phyloP scores from a whole-genome alignment of 2,888 invertebrate species.

The Torymus aiolomorphi region DNA sequence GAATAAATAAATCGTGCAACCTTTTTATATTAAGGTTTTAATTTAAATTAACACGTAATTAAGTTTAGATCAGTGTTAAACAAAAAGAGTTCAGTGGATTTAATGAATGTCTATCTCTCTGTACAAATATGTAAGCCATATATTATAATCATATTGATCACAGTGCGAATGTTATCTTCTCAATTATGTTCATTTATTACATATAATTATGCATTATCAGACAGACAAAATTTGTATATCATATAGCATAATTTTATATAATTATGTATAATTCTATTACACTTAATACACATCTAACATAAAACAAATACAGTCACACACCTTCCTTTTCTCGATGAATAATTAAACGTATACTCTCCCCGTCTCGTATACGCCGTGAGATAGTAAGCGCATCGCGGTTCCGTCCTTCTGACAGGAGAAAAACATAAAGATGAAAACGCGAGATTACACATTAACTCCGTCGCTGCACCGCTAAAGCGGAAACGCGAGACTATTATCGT shows the following conservation, averaged over 20 bases:
- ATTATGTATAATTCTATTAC: constrained; percentile 15
- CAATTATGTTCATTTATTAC: constrained; percentile 42
- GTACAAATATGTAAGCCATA: constrained; percentile 48
- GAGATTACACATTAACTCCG: not conserved
- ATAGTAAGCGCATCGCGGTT: constrained; percentile 19
- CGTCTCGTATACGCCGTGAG: not conserved
- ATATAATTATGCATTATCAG: constrained; percentile 27
- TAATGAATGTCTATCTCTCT: constrained; percentile 43
- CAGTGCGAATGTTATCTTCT: constrained; percentile 35
- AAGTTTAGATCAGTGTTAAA: constrained; percentile 36
- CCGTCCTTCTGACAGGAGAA: constrained; percentile 38
- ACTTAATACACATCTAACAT: constrained; percentile 2
- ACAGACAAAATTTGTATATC: constrained; percentile 29
- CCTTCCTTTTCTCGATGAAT: constrained; percentile 6
- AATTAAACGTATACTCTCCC: not conserved
- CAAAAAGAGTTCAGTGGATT: constrained; percentile 31
- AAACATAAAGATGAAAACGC: not conserved
- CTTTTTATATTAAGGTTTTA: too few species aligned
- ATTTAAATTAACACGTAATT: too few species aligned
- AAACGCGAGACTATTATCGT: not conserved
- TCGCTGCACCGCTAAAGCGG: not conserved
- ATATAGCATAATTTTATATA: constrained; percentile 46
- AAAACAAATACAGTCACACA: constrained; percentile 16
- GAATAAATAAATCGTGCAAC: too few species aligned
- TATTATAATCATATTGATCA: constrained; percentile 38